Base-by-base conservation (phyloP, 30 jellyfish, hydroid and myxozoan genomes). In the Cassiopea andromeda region DNA sequence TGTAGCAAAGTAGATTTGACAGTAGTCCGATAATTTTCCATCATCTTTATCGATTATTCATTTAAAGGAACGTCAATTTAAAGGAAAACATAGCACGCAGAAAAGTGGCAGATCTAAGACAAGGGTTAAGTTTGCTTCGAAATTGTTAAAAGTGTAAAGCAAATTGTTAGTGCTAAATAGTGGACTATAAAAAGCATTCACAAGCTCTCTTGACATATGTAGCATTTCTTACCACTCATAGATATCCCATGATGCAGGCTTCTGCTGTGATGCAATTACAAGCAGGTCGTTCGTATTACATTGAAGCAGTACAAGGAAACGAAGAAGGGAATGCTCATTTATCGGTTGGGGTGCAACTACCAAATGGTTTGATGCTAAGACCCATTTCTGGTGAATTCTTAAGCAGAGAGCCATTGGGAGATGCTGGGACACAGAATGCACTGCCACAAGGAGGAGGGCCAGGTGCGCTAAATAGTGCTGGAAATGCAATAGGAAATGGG, bases 251-350 rank as follows among this genome's bases (percentile, higher is more conserved):
- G 88, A 90, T 90, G 97, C 98, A 94, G 69, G 70, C 97, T 0
- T 94, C 98, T 46, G 94, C 97, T 9, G 97, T 90, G 13, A 85
- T 94, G 85, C 96, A 80, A 57, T 85, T 94, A 3, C 88, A 80
- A 82, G 98, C 97, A 17, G 98, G 98, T 59, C 92, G 94, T 5
- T 85, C 98, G 1, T 94, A 94, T 87, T 94, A 88, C 86, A 89
- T 94, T 5, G 98, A 94, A 77, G 97, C 81, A 44, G 97, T 94
- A 38, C 94, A 82, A 69, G 91, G 91, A 48, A 94, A 94, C 80
- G 97, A 87, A 18, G 83, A 87, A 48, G 98, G 98, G 38, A 75
- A 81, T 45, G 85, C 89, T 46, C 97, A 90, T 82, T 44, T 85
- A 47, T 94, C 98, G 1, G 97, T 94, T 64, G 98, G 97, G 15